A percentile compares a stretch with the other conserved stretches of the same genome.
phyloP scores from a whole-genome alignment of 2,113 vertebrate genomes.

The Dipodomys ordii region DNA sequence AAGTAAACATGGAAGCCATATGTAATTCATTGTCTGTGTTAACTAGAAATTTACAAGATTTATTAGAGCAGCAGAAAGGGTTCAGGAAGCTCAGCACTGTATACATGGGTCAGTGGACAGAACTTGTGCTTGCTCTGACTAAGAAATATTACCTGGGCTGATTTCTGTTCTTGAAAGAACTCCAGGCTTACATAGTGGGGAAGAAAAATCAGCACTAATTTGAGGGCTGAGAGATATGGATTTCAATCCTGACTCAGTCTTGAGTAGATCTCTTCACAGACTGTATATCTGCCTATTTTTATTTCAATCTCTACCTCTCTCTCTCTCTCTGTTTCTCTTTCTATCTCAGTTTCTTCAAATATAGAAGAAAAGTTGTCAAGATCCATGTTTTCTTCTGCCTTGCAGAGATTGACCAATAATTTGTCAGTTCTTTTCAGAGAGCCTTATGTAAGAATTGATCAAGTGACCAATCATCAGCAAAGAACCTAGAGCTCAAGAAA shows the following conservation, averaged over 20 bases:
- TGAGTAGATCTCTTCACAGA: not conserved
- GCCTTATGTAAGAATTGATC: not conserved
- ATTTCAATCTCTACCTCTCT: not conserved
- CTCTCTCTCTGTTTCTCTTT: not conserved
- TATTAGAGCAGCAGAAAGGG: constrained; percentile 52
- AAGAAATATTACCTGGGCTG: not conserved
- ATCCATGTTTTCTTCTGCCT: not conserved
- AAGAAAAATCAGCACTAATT: not conserved
- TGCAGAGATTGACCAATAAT: not conserved
- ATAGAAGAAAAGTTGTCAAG: not conserved
- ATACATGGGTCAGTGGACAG: not conserved
- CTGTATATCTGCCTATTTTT: not conserved
- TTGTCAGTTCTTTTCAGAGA: not conserved
- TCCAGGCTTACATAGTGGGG: not conserved
- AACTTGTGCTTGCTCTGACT: not conserved
- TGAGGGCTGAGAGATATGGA: not conserved
- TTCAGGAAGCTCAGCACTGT: constrained; percentile 16
- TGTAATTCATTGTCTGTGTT: constrained; percentile 82
- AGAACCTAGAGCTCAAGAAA: not conserved
- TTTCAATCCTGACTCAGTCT: not conserved
- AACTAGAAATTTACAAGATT: constrained; percentile 75
- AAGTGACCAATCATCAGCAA: not conserved
- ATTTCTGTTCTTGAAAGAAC: not conserved
- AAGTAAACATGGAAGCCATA: constrained; percentile 78
- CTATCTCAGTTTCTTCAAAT: not conserved